Base-by-base conservation (phyloP, 2,113 vertebrate genomes). In the Hepsetus odoe region DNA sequence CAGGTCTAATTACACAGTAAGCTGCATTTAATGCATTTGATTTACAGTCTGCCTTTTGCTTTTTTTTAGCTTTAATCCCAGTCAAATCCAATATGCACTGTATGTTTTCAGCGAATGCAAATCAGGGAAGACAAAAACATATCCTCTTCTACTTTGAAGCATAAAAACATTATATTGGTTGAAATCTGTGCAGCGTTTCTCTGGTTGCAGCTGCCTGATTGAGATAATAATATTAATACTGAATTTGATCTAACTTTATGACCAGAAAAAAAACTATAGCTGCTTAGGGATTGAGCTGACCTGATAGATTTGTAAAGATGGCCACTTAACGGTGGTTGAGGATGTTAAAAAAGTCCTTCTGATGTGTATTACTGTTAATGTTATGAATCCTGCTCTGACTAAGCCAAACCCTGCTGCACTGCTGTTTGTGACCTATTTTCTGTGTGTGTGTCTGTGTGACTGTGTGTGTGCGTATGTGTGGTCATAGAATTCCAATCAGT, bases 401-500 rank as follows among this genome's bases (percentile, higher is more conserved):
- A 26, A 22, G 55, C 53, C 28, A 35, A 13, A 20, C 53, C n/a
- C 22, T 1, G 49, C 28, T 5, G 20, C 74, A 49, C 66, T 77
- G 56, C 44, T 76, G 74, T 78, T 78, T 71, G 56, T 71, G 76
- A 71, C 76, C 67, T 71, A 71, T 46, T 62, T 71, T 77, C 20
- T 59, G n/a, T 16, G 13, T 24, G 32, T 24, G 42, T 46, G 55
- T 70, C 30, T 24, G 20, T 35, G 65, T 69, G 76, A 11, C 20
- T 12, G 26, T 69, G 42, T 10, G 24, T 18, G 22, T 38, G 33
- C 14, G 70, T 28, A 70, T 73, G 74, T 67, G 61, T 77, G 51
- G 64, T 80, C 81, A 86, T 84, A 64, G 86, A 74, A 70, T 62
- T 82, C 85, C 80, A 76, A 71, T 46, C 70, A 33, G 70, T 80